These are phyloP conservation scores for Zosterops pallidus DNA, from an alignment of 2,113 vertebrate species.

Conservation along the genomic window DNA sequence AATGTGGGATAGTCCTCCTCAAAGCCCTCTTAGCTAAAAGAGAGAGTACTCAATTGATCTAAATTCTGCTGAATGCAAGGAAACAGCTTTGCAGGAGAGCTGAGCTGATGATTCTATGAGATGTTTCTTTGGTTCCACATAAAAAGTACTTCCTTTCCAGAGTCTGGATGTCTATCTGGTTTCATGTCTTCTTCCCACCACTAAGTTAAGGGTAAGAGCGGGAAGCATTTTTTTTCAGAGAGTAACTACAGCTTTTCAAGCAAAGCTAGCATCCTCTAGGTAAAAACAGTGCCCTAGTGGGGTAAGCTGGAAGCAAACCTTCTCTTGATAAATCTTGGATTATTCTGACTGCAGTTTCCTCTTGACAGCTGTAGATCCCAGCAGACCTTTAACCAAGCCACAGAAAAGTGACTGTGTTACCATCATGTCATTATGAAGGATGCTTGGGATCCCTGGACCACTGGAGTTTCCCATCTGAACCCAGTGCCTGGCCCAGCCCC, in stretches of 20 bases:
- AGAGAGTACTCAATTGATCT: background rate
- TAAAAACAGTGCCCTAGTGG: background rate
- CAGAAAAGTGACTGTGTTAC: background rate
- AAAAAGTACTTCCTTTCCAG: background rate
- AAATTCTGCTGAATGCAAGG: background rate
- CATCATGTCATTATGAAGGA: accelerated
- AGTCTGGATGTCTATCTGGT: background rate
- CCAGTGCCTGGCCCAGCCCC: accelerated
- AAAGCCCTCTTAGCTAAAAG: background rate
- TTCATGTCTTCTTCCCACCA: background rate
- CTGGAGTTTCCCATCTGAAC: background rate
- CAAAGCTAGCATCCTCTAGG: background rate
- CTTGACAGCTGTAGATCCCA: background rate
- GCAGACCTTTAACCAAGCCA: background rate
- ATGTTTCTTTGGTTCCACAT: background rate
- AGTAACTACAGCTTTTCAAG: background rate
- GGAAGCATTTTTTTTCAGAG: background rate
- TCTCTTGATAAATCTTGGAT: background rate
- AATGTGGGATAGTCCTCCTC: background rate
- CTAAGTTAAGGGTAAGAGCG: background rate
- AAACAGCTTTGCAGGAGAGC: background rate
- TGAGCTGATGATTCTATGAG: background rate
- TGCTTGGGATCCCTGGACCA: accelerated
- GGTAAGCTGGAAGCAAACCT: background rate
- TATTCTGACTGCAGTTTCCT: background rate